phyloP scores from a whole-genome alignment of 1,140 invertebrate genomes.

The Bathynomus jamesi region DNA sequence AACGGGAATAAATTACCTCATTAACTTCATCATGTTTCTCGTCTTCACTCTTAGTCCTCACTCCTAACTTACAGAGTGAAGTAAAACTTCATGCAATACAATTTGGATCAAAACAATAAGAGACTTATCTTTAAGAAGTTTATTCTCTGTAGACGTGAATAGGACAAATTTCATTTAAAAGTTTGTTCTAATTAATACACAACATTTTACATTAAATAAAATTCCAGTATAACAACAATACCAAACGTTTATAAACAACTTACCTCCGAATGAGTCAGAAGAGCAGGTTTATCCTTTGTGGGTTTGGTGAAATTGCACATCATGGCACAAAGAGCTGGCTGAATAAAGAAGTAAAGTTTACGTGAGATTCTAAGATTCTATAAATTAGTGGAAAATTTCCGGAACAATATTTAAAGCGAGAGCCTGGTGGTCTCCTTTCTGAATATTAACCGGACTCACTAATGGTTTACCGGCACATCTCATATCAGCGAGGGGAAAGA shows the following conservation, averaged over 20 bases:
- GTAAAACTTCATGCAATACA: no score
- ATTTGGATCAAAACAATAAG: no score
- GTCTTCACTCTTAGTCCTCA: background rate
- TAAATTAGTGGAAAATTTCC: no score
- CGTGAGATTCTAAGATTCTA: no score
- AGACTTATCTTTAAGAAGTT: no score
- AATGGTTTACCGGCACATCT: no score
- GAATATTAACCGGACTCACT: no score
- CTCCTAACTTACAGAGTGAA: background rate
- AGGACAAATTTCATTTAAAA: background rate
- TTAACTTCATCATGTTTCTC: no score
- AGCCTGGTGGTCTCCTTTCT: no score
- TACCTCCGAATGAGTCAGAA: conserved; percentile 50
- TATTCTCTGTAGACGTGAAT: background rate
- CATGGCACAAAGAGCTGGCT: conserved; percentile 49
- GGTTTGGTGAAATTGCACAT: conserved; percentile 52
- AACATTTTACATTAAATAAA: background rate
- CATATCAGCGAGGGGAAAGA: no score
- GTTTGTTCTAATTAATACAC: background rate
- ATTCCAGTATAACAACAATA: background rate
- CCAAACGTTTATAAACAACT: conserved; percentile 35
- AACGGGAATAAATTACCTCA: conserved; percentile 8
- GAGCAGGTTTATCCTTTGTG: conserved; percentile 47
- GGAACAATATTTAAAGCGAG: no score
- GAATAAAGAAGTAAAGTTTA: no score